Evolutionary conservation across 2,113 vertebrate genomes (phyloP).

Genomic region (Martes martes): DNA sequence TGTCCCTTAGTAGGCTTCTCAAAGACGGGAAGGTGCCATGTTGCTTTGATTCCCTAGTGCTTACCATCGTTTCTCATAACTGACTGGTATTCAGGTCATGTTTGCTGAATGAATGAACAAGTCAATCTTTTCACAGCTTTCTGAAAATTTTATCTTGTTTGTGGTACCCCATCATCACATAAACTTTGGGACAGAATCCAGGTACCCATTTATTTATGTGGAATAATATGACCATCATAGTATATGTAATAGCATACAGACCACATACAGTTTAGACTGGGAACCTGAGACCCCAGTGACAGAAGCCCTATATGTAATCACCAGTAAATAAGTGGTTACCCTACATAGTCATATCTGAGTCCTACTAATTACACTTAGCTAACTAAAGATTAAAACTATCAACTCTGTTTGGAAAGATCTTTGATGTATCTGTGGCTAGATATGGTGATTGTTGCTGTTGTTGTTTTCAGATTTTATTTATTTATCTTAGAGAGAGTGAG

Average conservation of each 20-base stretch:
- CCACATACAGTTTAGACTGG: neutral
- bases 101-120: neutral
- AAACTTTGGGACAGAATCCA: neutral
- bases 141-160: neutral
- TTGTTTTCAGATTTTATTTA: neutral
- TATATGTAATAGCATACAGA: neutral
- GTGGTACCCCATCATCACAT: neutral
- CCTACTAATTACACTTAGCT: neutral
- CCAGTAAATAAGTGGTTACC: neutral
- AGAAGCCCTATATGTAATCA: neutral
- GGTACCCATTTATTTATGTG: neutral
- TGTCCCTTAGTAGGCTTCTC: neutral
- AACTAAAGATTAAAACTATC: neutral
- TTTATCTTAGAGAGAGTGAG: neutral
- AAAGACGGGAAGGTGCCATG: neutral
- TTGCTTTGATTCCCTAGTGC: neutral
- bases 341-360: neutral
- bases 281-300: neutral
- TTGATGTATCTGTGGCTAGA: neutral
- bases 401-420: neutral
- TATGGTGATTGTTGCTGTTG: neutral
- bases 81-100: neutral
- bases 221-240: neutral
- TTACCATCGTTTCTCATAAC: neutral
- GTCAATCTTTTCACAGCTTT: neutral